Base-by-base conservation (phyloP, 2,113 vertebrate species). In the Cynoglossus semilaevis region DNA sequence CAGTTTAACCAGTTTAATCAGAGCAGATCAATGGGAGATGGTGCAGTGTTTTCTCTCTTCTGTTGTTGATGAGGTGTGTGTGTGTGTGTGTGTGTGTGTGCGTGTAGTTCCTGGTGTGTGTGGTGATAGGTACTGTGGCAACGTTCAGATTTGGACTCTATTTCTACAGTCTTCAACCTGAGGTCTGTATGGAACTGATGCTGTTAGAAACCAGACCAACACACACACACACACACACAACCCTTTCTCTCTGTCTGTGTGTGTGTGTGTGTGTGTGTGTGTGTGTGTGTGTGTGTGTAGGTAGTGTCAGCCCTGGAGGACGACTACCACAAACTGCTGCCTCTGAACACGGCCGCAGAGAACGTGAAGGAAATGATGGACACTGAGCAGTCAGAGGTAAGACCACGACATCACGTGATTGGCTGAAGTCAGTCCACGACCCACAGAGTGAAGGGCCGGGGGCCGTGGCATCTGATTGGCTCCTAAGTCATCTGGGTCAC, bases 101-200 rank as follows among this genome's bases (percentile, higher is more conserved):
- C 42, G 11, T 35, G 0, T 45, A 87, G 85, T 87, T 85, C 72
- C 67, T 87, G 59, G 63, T 80, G 4, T 81, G 69, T 0, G 79
- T 83, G 78, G 40, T 85, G 6, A 6, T 82, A 0, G 80, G 74
- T 1, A 47, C 43, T 18, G n/a, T 83, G 59, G 0, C 74, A 29
- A 78, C 75, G 72, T 58, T 85, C 15, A 54, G 58, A 2, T 0
- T 0, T 1, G 82, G 67, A 17, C 4, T 80, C 42, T 8, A 9
- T 0, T 0, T 4, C 0, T 51, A 43, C 1, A 0, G n/a, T 3
- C 0, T 1, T 13, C 72, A 48, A 4, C 36, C 74, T 0, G 0
- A 45, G 69, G 85, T 87, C 12, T 43, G 11, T 41, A 41, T 12
- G 4, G 14, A 29, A 29, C 22, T 29, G 22, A 29, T 6, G 3